These are phyloP conservation scores for Protomyctophum bolini DNA, from an alignment of 2,113 vertebrate genomes.

Conservation along the genomic window DNA sequence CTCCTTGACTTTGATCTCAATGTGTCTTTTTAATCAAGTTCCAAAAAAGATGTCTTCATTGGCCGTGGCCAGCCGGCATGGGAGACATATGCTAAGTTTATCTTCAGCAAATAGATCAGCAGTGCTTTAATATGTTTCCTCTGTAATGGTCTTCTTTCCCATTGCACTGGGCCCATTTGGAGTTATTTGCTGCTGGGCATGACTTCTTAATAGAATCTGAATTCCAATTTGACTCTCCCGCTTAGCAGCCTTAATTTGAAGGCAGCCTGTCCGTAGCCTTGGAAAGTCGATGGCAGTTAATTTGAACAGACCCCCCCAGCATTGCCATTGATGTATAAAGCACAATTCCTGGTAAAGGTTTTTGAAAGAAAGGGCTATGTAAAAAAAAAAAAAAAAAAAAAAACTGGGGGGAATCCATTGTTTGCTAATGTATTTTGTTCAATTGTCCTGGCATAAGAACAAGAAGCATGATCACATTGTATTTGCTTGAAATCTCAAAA, in stretches of 20 bases:
- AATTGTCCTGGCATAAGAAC: slow-evolving; percentile 39
- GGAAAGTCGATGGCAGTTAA: slow-evolving; percentile 68
- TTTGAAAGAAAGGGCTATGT: slow-evolving; percentile 47
- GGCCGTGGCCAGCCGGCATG: slow-evolving; percentile 67
- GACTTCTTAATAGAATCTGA: slow-evolving; percentile 78
- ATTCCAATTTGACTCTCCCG: slow-evolving; percentile 78
- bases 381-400: too few relatives aligned
- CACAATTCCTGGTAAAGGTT: slow-evolving; percentile 64
- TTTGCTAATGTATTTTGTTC: slow-evolving; percentile 34
- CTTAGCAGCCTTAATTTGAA: slow-evolving; percentile 80
- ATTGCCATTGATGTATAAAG: slow-evolving; percentile 66
- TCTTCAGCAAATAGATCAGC: slow-evolving; percentile 76
- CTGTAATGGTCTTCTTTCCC: slow-evolving; percentile 72
- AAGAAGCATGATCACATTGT: background rate
- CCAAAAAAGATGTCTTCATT: slow-evolving; percentile 70
- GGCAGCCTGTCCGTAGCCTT: slow-evolving; percentile 68
- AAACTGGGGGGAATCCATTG: slow-evolving; percentile 16
- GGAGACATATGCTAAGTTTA: slow-evolving; percentile 78
- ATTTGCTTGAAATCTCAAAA: background rate
- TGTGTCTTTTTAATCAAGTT: slow-evolving; percentile 76
- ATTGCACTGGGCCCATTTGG: slow-evolving; percentile 74
- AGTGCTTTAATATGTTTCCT: slow-evolving; percentile 73
- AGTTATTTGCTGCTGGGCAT: slow-evolving; percentile 79
- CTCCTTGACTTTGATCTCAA: slow-evolving; percentile 73
- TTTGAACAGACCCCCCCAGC: slow-evolving; percentile 65